phyloP scores from a whole-genome alignment of 2,888 invertebrate species.

The Taenaris catops region DNA sequence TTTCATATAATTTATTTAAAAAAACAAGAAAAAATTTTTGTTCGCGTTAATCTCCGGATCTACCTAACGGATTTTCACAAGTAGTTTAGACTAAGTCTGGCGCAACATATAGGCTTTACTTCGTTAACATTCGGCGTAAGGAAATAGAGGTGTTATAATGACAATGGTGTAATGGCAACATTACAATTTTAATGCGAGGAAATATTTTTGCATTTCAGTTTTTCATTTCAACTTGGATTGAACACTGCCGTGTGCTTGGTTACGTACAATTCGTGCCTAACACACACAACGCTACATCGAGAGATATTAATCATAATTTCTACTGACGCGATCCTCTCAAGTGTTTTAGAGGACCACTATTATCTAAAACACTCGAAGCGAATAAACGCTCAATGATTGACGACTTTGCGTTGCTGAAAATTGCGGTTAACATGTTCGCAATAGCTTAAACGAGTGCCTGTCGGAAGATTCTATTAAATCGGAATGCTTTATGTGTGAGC shows the following conservation, averaged over 20 bases:
- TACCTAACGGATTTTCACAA: too few species aligned
- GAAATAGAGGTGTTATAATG: too few species aligned
- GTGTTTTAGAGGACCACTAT: slow-evolving; percentile 67
- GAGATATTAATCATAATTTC: slow-evolving; percentile 74
- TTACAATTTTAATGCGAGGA: too few species aligned
- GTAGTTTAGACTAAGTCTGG: too few species aligned
- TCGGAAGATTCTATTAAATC: slow-evolving; percentile 39
- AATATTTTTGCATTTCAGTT: too few species aligned
- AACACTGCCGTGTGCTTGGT: slow-evolving; percentile 1
- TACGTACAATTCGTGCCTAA: slow-evolving; percentile 28
- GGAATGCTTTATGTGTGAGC: slow-evolving; percentile 22
- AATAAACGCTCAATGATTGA: slow-evolving; percentile 34
- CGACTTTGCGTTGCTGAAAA: slow-evolving; percentile 28
- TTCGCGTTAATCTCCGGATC: too few species aligned
- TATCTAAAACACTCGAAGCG: slow-evolving; percentile 50
- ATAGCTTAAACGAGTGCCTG: slow-evolving; percentile 33
- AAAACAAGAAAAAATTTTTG: too few species aligned
- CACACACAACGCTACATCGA: slow-evolving; percentile 50
- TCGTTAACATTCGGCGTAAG: too few species aligned
- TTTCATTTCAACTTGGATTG: background rate
- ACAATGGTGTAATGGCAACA: too few species aligned
- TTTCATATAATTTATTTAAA: too few species aligned
- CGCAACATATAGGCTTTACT: too few species aligned
- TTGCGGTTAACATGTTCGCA: slow-evolving; percentile 27
- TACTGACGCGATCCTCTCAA: slow-evolving; percentile 62